A percentile compares a stretch with the other conserved stretches of the same genome.
Conservation (phyloP, 2,888 invertebrate genomes). For the Tachina fera region DNA sequence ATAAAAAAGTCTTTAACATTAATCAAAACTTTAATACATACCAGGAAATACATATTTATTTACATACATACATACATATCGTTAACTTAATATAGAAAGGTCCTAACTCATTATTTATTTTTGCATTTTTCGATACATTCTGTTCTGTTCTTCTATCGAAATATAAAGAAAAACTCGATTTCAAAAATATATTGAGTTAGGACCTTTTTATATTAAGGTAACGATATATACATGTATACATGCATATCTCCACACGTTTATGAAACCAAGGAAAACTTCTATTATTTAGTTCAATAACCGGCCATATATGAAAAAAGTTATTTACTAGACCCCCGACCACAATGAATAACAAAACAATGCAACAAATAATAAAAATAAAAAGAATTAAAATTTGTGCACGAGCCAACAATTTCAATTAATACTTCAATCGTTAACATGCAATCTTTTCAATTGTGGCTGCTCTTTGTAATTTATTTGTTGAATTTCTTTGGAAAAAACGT, state of each 20-base stretch:
- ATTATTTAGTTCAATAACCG: slow-evolving; percentile 70
- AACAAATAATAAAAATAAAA: not conserved
- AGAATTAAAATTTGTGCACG: slow-evolving; percentile 60
- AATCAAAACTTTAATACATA: slow-evolving; percentile 45
- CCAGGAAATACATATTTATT: slow-evolving; percentile 50
- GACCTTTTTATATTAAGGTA: too few species aligned
- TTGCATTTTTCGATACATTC: too few species aligned
- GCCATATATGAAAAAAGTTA: slow-evolving; percentile 52
- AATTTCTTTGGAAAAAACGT: slow-evolving; percentile 42
- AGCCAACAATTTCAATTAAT: slow-evolving; percentile 71
- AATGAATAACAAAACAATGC: not conserved
- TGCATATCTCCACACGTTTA: not conserved
- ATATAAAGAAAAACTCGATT: too few species aligned
- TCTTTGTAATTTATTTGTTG: slow-evolving; percentile 43
- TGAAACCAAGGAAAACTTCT: slow-evolving; percentile 22
- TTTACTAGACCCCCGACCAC: not conserved
- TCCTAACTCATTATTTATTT: too few species aligned
- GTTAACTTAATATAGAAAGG: too few species aligned
- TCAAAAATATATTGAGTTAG: too few species aligned
- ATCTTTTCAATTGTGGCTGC: slow-evolving; percentile 52
- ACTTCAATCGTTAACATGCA: slow-evolving; percentile 67
- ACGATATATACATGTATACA: too few species aligned
- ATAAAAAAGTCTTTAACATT: slow-evolving; percentile 22
- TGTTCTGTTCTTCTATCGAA: too few species aligned
- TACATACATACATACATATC: too few species aligned